Percentiles rank a stretch among this genome's conserved stretches.
These are phyloP conservation scores for Cervus canadensis DNA, from an alignment of 2,113 vertebrate species.

Conservation along the genomic window DNA sequence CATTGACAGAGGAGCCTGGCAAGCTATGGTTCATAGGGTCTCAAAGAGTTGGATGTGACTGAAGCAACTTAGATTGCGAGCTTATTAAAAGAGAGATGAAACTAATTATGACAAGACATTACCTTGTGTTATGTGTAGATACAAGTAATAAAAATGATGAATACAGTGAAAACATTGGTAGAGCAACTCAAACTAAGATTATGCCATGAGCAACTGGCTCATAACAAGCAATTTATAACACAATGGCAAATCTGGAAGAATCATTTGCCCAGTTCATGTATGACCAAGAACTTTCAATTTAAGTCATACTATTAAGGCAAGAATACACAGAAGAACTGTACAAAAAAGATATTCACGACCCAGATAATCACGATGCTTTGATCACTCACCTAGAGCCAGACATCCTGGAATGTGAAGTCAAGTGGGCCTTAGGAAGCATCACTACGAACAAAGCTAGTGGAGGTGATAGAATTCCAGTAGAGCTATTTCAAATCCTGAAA, in stretches of 20 bases:
- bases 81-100: background rate
- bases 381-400: too few relatives aligned
- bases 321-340: too few relatives aligned
- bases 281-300: conserved; percentile 11
- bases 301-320: background rate
- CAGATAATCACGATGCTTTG: too few relatives aligned
- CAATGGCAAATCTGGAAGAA: conserved; percentile 3
- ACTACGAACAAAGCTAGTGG: too few relatives aligned
- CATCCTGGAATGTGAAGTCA: too few relatives aligned
- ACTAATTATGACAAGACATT: conserved; percentile 1
- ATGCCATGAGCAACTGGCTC: background rate
- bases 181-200: background rate
- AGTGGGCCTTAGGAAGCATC: too few relatives aligned
- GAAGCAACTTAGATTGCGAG: background rate
- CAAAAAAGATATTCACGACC: too few relatives aligned
- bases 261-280: background rate
- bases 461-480: too few relatives aligned
- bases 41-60: background rate
- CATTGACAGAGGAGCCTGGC: background rate
- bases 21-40: background rate
- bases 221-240: background rate
- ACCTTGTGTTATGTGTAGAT: background rate
- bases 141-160: background rate
- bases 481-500: too few relatives aligned
- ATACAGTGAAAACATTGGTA: background rate